Percentiles rank a stretch among this genome's conserved stretches.
phyloP scores from a whole-genome alignment of 2,888 invertebrate species.

The Acleris laterana region DNA sequence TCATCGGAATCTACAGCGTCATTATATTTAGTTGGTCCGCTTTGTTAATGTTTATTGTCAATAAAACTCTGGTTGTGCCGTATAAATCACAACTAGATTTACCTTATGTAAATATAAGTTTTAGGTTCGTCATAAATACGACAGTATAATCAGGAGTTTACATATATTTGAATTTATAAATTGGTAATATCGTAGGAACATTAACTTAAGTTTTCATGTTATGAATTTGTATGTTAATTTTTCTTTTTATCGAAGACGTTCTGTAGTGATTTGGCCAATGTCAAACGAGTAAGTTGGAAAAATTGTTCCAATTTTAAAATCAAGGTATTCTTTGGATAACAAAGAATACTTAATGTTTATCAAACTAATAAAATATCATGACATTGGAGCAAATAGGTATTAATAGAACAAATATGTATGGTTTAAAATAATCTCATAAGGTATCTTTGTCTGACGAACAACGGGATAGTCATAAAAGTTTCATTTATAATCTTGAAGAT shows the following conservation, averaged over 20 bases:
- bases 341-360: conserved; percentile 23
- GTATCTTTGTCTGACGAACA: conserved; percentile 54
- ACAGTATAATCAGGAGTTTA: conserved; percentile 42
- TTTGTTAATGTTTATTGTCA: conserved; percentile 66
- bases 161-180: conserved; percentile 41
- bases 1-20: conserved; percentile 71
- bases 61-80: conserved; percentile 62
- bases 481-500: conserved; percentile 79
- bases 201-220: conserved; percentile 32
- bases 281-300: conserved; percentile 7
- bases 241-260: too few relatives aligned
- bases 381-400: conserved; percentile 27
- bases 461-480: conserved; percentile 76
- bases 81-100: conserved; percentile 47
- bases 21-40: conserved; percentile 79
- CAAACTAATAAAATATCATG: conserved; percentile 10
- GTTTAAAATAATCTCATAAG: conserved; percentile 41
- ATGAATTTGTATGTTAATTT: conserved; percentile 28
- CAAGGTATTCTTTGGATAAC: conserved; percentile 1
- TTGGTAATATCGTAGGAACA: conserved; percentile 38
- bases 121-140: conserved; percentile 48
- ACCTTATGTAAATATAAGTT: conserved; percentile 45
- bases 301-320: conserved; percentile 14
- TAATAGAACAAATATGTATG: conserved; percentile 34
- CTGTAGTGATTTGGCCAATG: too few relatives aligned